Evolutionary conservation across 2,888 invertebrate genomes (phyloP), one percentile per base, ranked within the genome.

Genomic region (Polietes domitor): DNA sequence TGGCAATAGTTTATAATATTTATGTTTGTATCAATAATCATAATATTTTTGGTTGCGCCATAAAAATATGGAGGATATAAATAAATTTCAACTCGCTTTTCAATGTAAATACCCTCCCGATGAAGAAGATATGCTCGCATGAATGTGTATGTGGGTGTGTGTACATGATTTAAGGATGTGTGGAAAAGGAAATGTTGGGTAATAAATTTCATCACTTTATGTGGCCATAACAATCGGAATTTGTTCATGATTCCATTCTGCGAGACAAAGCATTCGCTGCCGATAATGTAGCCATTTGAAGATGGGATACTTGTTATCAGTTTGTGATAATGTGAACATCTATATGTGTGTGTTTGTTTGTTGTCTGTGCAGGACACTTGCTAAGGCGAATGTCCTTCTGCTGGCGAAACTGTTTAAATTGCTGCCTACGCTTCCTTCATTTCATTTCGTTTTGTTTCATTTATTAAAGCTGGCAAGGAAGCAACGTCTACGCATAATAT

Each of bases 151-250:
- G n/a, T n/a, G n/a, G n/a, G n/a, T n/a, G n/a, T n/a, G 19, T 6
- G 15, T 24, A 21, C 68, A 4, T 21, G 68, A 58, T 43, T 68
- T 68, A 65, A 17, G 80, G 32, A 72, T 80, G 76, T 78, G 58
- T 50, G 47, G 73, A 73, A 73, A 58, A 73, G 41, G 17, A 68
- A 65, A 26, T 68, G 47, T 12, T 26, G 65, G 71, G 75, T 9
- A 58, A 83, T 86, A 87, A 85, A 86, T 86, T 77, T 85, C 77
- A 83, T 77, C 83, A 87, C 85, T 86, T 86, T 87, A 85, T 86
- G 85, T 82, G 85, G 77, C 78, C 85, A 86, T 86, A 86, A 87
- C 80, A 86, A 85, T 84, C 77, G 83, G 82, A 85, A 85, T 85
- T 86, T 85, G 68, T 68, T 68, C 19, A 65, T 12, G 65, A 19